Evolutionary conservation across 2,797 vertebrate species (phyloP).

Genomic region (Vireo griseus): DNA sequence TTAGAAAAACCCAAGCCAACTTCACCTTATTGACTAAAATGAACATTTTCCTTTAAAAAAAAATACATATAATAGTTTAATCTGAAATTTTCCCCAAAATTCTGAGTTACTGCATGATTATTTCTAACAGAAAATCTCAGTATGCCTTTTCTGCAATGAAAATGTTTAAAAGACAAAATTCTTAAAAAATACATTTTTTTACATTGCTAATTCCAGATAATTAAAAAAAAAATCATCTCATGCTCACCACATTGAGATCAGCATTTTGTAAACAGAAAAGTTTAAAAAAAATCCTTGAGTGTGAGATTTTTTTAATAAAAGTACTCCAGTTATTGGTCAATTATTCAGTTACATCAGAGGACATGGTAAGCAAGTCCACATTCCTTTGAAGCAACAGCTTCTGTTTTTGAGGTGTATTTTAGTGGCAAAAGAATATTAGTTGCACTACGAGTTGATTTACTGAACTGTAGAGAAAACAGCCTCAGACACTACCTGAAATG

Average conservation of each 20-base stretch:
- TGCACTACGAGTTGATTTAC: background rate
- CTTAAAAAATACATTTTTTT: background rate
- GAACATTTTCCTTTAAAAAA: background rate
- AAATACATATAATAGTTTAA: background rate
- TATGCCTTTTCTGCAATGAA: background rate
- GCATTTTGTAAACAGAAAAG: background rate
- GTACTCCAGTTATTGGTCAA: background rate
- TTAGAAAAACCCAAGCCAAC: background rate
- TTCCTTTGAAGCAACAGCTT: background rate
- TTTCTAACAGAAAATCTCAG: background rate
- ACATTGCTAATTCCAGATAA: background rate
- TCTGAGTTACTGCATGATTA: background rate
- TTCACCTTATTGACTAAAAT: background rate
- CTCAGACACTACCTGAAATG: constrained; percentile 7
- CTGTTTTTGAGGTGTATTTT: background rate
- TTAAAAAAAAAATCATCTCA: background rate
- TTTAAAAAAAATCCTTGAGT: background rate
- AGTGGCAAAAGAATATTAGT: background rate
- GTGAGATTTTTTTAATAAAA: background rate
- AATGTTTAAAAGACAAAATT: background rate
- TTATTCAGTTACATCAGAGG: background rate
- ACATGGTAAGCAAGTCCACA: background rate
- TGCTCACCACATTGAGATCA: background rate
- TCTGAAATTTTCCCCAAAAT: background rate
- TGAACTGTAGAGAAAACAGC: background rate